A percentile compares a stretch with the other conserved stretches of the same genome.
These are phyloP conservation scores for Onychomys arenicola DNA, from an alignment of 2,797 vertebrate species.

Conservation along the genomic window DNA sequence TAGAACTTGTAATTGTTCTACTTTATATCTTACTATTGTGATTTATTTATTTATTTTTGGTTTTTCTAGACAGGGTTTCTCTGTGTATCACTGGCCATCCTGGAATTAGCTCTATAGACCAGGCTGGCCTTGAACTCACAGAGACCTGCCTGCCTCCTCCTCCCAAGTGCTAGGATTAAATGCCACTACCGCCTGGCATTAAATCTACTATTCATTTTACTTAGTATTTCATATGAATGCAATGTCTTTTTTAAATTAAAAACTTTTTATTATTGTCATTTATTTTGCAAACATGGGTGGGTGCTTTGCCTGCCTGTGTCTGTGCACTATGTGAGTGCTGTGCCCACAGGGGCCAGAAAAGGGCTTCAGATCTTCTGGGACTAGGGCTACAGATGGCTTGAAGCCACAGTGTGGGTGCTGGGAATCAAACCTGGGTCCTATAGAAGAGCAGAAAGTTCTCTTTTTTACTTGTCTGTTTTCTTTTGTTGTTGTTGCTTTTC, in stretches of 20 bases:
- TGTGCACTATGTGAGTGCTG: background rate
- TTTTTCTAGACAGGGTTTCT: too few relatives aligned
- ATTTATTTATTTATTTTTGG: background rate
- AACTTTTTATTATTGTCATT: background rate
- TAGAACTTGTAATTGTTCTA: background rate
- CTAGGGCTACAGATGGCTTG: background rate
- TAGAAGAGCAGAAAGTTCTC: background rate
- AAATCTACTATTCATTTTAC: conserved; percentile 1
- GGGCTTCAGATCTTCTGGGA: background rate
- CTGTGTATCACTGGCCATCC: too few relatives aligned
- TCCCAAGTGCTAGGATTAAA: too few relatives aligned
- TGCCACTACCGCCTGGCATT: too few relatives aligned
- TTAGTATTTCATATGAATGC: background rate
- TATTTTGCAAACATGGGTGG: background rate
- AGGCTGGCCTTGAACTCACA: too few relatives aligned
- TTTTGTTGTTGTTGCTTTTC: background rate
- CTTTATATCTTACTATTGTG: conserved; percentile 11
- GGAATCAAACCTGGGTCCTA: too few relatives aligned
- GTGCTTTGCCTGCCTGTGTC: background rate
- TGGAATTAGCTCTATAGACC: too few relatives aligned
- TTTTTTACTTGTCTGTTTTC: background rate
- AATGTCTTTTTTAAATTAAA: background rate
- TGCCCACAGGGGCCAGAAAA: background rate
- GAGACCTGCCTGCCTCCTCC: too few relatives aligned
- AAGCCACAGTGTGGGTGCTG: background rate